Evolutionary conservation across 2,113 vertebrate genomes (phyloP).

Genomic region (Caretta caretta): DNA sequence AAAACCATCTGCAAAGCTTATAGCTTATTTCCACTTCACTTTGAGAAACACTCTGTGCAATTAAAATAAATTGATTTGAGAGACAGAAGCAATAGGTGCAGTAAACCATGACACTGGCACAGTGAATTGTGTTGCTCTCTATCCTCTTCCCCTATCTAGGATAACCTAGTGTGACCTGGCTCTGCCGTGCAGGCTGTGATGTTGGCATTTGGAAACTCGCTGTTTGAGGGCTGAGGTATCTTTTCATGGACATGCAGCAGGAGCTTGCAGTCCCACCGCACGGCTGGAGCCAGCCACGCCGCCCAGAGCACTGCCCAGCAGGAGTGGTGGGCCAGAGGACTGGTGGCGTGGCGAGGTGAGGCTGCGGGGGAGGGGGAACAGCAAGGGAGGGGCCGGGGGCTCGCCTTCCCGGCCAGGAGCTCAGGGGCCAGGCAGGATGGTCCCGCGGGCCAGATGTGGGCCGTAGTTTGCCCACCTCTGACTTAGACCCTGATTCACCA

Average conservation of each 20-base stretch:
- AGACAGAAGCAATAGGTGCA: not conserved
- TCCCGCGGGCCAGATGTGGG: no score
- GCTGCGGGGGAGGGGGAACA: no score
- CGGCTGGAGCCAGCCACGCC: no score
- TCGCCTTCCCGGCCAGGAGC: no score
- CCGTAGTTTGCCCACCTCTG: no score
- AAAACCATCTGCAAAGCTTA: not conserved
- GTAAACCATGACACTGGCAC: not conserved
- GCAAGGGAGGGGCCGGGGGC: no score
- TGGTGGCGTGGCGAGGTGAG: no score
- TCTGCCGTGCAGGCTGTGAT: not conserved
- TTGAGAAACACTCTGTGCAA: not conserved
- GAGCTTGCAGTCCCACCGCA: no score
- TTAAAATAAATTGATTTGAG: not conserved
- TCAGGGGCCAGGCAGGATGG: no score
- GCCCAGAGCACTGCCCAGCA: no score
- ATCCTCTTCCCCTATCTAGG: not conserved
- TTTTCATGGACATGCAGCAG: not conserved
- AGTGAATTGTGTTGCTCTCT: not conserved
- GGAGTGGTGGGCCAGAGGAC: no score
- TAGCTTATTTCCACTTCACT: rapidly evolving
- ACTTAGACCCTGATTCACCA: no score
- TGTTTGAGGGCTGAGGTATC: not conserved
- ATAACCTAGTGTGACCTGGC: not conserved
- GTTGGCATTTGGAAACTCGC: not conserved